A percentile compares a stretch with the other conserved stretches of the same genome.
phyloP scores from a whole-genome alignment of 1,140 invertebrate genomes.

The Drosophila orena region DNA sequence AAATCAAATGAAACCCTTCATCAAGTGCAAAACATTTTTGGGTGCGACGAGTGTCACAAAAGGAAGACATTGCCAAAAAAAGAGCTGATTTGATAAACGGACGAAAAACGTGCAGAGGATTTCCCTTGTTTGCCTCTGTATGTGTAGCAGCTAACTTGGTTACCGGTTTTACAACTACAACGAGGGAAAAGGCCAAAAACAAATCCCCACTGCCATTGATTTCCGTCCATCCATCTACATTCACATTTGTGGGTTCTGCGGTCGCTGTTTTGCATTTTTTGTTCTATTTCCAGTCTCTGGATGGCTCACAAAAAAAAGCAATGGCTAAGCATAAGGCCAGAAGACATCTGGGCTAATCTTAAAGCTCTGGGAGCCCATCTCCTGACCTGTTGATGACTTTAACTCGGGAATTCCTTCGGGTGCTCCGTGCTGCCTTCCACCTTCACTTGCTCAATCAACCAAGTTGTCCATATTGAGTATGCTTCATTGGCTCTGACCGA shows the following conservation, averaged over 20 bases:
- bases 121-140: slow-evolving; percentile 15
- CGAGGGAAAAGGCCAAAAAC: slow-evolving; percentile 46
- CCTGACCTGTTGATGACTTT: slow-evolving; percentile 48
- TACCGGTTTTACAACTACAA: slow-evolving; percentile 12
- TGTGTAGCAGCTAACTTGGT: slow-evolving; percentile 27
- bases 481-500: slow-evolving; percentile 44
- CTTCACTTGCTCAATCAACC: slow-evolving; percentile 34
- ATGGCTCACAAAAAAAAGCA: neutral
- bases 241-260: slow-evolving; percentile 61
- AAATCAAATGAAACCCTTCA: slow-evolving; percentile 82
- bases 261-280: slow-evolving; percentile 30
- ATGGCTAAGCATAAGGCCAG: slow-evolving; percentile 11
- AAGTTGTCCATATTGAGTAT: slow-evolving; percentile 40
- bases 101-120: slow-evolving; percentile 48
- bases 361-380: slow-evolving; percentile 31
- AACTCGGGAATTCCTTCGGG: slow-evolving; percentile 17
- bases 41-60: slow-evolving; percentile 63
- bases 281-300: slow-evolving; percentile 1
- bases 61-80: slow-evolving; percentile 26
- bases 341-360: slow-evolving; percentile 44
- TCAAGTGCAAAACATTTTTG: slow-evolving; percentile 73
- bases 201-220: slow-evolving; percentile 46
- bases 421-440: slow-evolving; percentile 5
- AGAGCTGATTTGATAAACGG: slow-evolving; percentile 56
- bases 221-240: slow-evolving; percentile 30